These are phyloP conservation scores for Pempheris klunzingeri DNA, from an alignment of 2,797 vertebrate genomes.

Conservation along the genomic window DNA sequence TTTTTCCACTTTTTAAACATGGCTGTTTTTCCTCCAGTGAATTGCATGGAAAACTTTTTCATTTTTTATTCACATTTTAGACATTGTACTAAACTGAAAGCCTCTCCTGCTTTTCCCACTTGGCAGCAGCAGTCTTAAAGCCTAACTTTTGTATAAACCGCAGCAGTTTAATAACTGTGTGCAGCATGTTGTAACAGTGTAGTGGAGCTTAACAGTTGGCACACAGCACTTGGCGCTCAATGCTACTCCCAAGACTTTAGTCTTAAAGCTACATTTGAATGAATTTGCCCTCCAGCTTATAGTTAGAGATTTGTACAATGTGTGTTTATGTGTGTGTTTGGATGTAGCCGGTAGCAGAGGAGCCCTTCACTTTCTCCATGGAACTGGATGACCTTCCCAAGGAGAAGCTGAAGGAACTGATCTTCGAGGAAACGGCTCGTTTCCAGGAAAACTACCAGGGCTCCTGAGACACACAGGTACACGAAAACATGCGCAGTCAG, in stretches of 20 bases:
- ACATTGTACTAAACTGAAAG: neutral
- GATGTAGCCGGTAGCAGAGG: conserved; percentile 89
- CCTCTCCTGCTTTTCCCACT: neutral
- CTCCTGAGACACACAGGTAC: conserved; percentile 81
- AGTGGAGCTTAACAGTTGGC: neutral
- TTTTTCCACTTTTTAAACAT: neutral
- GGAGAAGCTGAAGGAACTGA: conserved; percentile 93
- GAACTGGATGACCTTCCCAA: conserved; percentile 93
- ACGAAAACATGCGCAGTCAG: too few relatives aligned
- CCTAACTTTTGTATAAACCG: neutral
- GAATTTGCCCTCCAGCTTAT: neutral
- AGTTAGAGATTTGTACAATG: neutral
- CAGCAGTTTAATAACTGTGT: neutral
- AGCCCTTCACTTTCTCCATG: conserved; percentile 93
- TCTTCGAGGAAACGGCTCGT: conserved; percentile 90
- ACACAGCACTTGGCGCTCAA: neutral
- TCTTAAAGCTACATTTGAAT: neutral
- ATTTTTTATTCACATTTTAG: neutral
- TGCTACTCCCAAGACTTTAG: neutral
- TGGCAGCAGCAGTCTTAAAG: neutral
- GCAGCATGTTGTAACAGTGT: neutral
- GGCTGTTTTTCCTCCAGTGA: neutral
- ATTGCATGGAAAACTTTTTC: neutral
- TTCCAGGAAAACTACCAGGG: conserved; percentile 89
- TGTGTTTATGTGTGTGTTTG: conserved; percentile 39